A percentile compares a stretch with the other conserved stretches of the same genome.
phyloP scores from a whole-genome alignment of 2,797 vertebrate genomes.

The Siniperca scherzeri region DNA sequence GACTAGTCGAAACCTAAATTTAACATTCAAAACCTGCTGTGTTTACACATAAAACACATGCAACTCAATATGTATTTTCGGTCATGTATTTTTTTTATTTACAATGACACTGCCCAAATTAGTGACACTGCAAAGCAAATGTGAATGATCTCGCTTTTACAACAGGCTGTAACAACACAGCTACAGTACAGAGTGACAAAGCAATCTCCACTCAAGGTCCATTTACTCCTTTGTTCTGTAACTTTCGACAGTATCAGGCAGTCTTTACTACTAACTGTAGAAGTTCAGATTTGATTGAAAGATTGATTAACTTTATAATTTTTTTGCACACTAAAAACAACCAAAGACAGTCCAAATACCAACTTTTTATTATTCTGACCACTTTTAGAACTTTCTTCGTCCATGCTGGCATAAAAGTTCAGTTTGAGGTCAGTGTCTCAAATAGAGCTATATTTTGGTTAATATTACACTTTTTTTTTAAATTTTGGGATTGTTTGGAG shows the following conservation, averaged over 20 bases:
- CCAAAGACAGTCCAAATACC: neutral
- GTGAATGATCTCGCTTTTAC: neutral
- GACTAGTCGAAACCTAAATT: neutral
- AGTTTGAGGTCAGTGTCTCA: neutral
- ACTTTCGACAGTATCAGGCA: neutral
- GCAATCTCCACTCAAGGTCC: neutral
- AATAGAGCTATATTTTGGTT: neutral
- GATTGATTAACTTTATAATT: neutral
- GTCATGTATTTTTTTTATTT: neutral
- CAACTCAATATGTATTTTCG: neutral
- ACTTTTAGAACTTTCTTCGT: neutral
- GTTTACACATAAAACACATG: neutral
- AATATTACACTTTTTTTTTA: neutral
- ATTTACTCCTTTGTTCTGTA: neutral
- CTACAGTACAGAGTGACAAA: neutral
- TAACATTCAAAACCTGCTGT: too few species aligned
- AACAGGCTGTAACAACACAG: neutral
- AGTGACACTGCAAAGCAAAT: neutral
- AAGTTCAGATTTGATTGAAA: neutral
- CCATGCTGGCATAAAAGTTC: neutral
- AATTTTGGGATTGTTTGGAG: too few species aligned
- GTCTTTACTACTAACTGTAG: neutral
- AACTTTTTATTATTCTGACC: neutral
- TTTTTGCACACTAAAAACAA: neutral
- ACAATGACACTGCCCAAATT: neutral